phyloP scores from a whole-genome alignment of 2,113 vertebrate genomes.

The Lophius piscatorius region DNA sequence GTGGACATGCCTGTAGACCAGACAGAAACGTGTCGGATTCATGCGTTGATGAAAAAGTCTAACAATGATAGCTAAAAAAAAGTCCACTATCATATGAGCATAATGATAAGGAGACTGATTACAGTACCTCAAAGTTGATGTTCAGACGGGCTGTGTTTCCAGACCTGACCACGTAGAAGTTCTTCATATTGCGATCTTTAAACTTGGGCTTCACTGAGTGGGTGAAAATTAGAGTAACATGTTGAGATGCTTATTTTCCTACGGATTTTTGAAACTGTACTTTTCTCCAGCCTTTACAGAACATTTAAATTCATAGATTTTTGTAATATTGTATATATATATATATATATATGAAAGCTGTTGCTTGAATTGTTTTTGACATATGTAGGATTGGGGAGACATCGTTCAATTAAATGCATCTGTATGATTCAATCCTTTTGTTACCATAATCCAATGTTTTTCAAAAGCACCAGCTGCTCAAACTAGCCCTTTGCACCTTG shows the following conservation, averaged over 20 bases:
- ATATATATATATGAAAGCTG: neutral
- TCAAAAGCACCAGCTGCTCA: slow-evolving; percentile 4
- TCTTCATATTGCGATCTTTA: slow-evolving; percentile 78
- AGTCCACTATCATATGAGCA: neutral
- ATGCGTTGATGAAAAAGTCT: neutral
- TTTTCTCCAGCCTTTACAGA: too few relatives aligned
- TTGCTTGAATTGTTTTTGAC: neutral
- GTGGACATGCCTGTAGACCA: slow-evolving; percentile 80
- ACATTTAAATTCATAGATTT: too few relatives aligned
- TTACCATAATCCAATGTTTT: neutral
- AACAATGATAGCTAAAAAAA: neutral
- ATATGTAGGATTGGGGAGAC: neutral
- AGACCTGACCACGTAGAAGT: slow-evolving; percentile 78
- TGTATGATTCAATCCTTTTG: neutral
- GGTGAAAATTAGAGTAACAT: slow-evolving; percentile 3
- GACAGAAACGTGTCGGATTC: neutral
- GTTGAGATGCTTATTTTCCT: neutral
- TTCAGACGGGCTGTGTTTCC: slow-evolving; percentile 83
- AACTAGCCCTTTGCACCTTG: too few relatives aligned
- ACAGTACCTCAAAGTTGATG: slow-evolving; percentile 85
- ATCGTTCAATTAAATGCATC: neutral
- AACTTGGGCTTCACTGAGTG: slow-evolving; percentile 85
- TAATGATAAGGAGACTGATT: neutral
- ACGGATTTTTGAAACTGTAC: too few relatives aligned
- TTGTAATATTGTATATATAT: too few relatives aligned